phyloP scores from a whole-genome alignment of 2,888 invertebrate species.

The Nasonia oneida region DNA sequence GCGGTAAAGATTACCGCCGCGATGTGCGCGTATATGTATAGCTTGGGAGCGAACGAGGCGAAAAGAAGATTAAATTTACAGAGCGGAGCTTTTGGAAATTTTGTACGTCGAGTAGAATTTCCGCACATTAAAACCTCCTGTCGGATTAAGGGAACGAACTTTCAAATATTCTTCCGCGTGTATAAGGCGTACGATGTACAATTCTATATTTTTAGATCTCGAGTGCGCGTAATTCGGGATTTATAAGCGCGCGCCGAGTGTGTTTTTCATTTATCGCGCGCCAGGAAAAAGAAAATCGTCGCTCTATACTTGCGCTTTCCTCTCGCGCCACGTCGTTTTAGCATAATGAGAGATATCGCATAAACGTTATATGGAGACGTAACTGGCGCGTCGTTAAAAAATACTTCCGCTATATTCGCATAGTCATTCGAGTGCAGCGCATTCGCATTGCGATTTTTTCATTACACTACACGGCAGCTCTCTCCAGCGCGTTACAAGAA shows the following conservation, averaged over 20 bases:
- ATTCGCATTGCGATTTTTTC: conserved; percentile 30
- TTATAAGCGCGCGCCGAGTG: no score
- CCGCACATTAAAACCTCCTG: background rate
- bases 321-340: conserved; percentile 2
- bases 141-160: background rate
- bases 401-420: conserved; percentile 51
- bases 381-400: conserved; percentile 40
- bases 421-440: conserved; percentile 31
- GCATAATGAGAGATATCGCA: conserved; percentile 51
- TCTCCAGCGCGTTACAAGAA: background rate
- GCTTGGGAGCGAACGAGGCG: background rate
- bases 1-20: conserved; percentile 7
- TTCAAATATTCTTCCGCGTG: background rate
- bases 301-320: background rate
- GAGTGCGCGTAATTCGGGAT: no score
- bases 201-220: conserved; percentile 14
- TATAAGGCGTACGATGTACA: background rate
- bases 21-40: background rate
- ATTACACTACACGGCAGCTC: background rate
- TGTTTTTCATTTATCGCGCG: no score
- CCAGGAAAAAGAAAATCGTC: background rate
- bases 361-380: conserved; percentile 42
- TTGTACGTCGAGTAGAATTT: conserved; percentile 30
- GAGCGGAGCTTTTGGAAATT: conserved; percentile 30
- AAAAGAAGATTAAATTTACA: conserved; percentile 3